These are phyloP conservation scores for Drosophila limbata DNA, from an alignment of 2,888 invertebrate species.

Conservation along the genomic window DNA sequence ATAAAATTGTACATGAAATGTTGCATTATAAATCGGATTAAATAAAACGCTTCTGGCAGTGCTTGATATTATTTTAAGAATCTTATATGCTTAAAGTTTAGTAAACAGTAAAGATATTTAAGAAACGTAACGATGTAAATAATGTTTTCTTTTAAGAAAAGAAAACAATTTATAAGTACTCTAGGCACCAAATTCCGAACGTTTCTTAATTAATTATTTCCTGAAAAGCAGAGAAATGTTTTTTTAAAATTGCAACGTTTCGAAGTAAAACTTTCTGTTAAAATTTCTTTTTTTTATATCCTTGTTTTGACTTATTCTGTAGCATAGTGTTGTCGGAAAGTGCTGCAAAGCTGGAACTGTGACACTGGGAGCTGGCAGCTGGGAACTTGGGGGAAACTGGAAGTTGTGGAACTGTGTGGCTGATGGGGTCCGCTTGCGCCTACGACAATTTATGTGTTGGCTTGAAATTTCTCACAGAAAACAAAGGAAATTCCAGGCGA, in stretches of 20 bases:
- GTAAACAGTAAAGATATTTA: too few species aligned
- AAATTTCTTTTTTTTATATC: background rate
- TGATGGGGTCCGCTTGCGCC: slow-evolving; percentile 61
- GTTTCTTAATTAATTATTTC: too few species aligned
- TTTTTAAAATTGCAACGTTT: background rate
- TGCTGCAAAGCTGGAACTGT: slow-evolving; percentile 10
- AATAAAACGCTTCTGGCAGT: too few species aligned
- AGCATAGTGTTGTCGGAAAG: slow-evolving; percentile 46
- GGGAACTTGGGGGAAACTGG: slow-evolving; percentile 43
- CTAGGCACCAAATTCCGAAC: too few species aligned
- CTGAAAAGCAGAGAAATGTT: background rate
- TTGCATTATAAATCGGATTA: too few species aligned
- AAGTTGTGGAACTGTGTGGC: slow-evolving; percentile 29
- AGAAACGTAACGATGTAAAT: too few species aligned
- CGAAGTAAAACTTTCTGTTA: background rate
- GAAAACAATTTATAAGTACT: too few species aligned
- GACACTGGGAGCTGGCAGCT: slow-evolving; percentile 22
- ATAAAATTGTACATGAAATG: too few species aligned
- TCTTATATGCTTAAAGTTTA: too few species aligned
- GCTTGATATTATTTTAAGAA: too few species aligned
- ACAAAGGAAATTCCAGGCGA: slow-evolving; percentile 83
- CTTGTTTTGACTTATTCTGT: slow-evolving; percentile 1
- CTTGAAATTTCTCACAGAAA: slow-evolving; percentile 81
- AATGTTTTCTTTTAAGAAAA: too few species aligned
- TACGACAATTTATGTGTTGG: slow-evolving; percentile 80